Evolutionary conservation across 1,140 invertebrate genomes (phyloP).

Genomic region (Tribolium madens): DNA sequence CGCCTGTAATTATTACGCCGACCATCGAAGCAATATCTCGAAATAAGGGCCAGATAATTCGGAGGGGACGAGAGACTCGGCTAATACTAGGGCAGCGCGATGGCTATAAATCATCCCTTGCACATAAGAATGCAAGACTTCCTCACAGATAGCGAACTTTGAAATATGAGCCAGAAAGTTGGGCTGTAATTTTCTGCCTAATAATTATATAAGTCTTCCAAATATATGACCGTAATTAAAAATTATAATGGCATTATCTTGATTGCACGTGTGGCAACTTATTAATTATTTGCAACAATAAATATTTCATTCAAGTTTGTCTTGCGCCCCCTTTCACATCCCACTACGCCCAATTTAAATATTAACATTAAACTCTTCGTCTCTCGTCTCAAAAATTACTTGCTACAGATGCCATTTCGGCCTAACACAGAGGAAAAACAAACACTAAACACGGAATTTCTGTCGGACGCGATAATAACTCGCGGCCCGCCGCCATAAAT

Average conservation of each 20-base stretch:
- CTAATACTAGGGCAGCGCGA: slow-evolving; percentile 35
- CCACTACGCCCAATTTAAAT: background rate
- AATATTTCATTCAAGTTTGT: slow-evolving; percentile 12
- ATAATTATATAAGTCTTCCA: slow-evolving; percentile 45
- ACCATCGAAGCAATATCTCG: slow-evolving; percentile 27
- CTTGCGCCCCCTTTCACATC: slow-evolving; percentile 5
- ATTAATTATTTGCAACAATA: slow-evolving; percentile 40
- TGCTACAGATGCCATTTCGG: background rate
- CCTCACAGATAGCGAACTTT: slow-evolving; percentile 45
- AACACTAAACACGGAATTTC: slow-evolving; percentile 38
- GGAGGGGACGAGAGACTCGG: slow-evolving; percentile 28
- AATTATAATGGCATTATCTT: slow-evolving; percentile 46
- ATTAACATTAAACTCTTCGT: background rate
- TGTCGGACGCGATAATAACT: slow-evolving; percentile 37
- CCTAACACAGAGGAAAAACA: slow-evolving; percentile 12
- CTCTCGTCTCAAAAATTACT: background rate
- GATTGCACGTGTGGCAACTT: slow-evolving; percentile 42
- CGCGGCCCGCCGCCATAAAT: slow-evolving; percentile 29
- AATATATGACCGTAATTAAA: slow-evolving; percentile 45
- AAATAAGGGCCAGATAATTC: slow-evolving; percentile 33
- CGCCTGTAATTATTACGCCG: slow-evolving; percentile 36
- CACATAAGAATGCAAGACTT: slow-evolving; percentile 42
- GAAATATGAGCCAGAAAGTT: slow-evolving; percentile 41
- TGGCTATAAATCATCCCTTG: slow-evolving; percentile 41
- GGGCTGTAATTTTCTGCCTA: slow-evolving; percentile 42